Evolutionary conservation across 1,140 invertebrate species (phyloP).

Genomic region (Psix sp.): DNA sequence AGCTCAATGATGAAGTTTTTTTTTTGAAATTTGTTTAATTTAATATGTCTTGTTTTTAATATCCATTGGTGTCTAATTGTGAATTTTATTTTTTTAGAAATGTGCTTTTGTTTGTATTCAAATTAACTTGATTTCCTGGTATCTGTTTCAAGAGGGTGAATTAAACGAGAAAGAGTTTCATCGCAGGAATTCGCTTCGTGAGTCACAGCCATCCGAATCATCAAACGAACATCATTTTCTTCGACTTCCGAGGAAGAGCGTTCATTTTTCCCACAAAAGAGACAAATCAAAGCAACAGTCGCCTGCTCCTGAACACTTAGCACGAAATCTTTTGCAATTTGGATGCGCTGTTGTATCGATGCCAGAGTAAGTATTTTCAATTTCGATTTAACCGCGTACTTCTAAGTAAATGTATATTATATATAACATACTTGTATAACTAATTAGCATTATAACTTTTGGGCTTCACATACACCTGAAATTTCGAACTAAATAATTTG

Average conservation of each 20-base stretch:
- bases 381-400: neutral
- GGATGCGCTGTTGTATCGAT: conserved; percentile 71
- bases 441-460: too few relatives aligned
- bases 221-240: conserved; percentile 33
- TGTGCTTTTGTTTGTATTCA: too few relatives aligned
- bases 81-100: too few relatives aligned
- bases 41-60: too few relatives aligned
- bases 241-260: conserved; percentile 3
- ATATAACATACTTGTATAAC: too few relatives aligned
- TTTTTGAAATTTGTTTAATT: too few relatives aligned
- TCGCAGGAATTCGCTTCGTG: conserved; percentile 64
- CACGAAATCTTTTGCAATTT: conserved; percentile 69
- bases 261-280: conserved; percentile 1
- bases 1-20: too few relatives aligned
- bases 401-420: too few relatives aligned
- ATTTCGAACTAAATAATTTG: too few relatives aligned
- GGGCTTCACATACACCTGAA: too few relatives aligned
- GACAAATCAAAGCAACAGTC: conserved; percentile 30
- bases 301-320: conserved; percentile 70
- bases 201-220: conserved; percentile 29
- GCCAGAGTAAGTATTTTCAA: conserved; percentile 67
- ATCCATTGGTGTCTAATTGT: too few relatives aligned
- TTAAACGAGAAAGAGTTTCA: conserved; percentile 59
- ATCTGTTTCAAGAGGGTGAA: conserved; percentile 69
- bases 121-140: too few relatives aligned